Evolutionary conservation across 2,888 invertebrate genomes (phyloP), one percentile per base, ranked within the genome.

Genomic region (Thera obeliscata): DNA sequence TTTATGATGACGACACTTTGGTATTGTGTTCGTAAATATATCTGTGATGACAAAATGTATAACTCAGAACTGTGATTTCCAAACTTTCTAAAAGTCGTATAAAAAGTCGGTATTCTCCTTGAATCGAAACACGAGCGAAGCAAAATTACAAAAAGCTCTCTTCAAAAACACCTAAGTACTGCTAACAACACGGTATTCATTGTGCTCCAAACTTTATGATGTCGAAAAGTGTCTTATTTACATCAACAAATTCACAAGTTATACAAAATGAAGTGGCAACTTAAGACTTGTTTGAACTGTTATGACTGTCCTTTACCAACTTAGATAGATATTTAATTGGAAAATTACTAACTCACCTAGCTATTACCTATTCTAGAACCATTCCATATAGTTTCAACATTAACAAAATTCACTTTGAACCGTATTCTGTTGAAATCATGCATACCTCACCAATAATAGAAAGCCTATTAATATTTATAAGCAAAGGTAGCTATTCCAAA

Each of bases 401-500:
- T 50, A 38, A 56, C 56, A 50, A 48, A 62, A 50, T 41, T 7
- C 41, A 33, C 35, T 11, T 58, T 36, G 54, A 55, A 9, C 50
- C 12, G 43, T 58, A 46, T 64, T 58, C 64, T 43, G 0, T 55
- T 41, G 64, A 67, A 46, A 62, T 68, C 69, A 56, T 66, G 56
- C 62, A 68, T 63, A 70, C 50, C 55, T 71, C 50, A 61, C 38
- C 57, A 69, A 74, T 70, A 64, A 74, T 63, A 68, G 64, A 69
- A 70, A 66, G 62, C 57, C 56, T 67, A 66, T 74, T 71, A 71
- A 73, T 70, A 73, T 70, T 71, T 71, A 70, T 73, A 61, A 64
- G 59, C 59, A 41, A 65, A 71, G 55, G 73, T 64, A 60, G 57
- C 46, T 12, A n/a, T 58, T 66, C 64, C 38, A 62, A 48, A 65